Conservation (phyloP, 1,140 invertebrate genomes). For the Rhagoletis pomonella region DNA sequence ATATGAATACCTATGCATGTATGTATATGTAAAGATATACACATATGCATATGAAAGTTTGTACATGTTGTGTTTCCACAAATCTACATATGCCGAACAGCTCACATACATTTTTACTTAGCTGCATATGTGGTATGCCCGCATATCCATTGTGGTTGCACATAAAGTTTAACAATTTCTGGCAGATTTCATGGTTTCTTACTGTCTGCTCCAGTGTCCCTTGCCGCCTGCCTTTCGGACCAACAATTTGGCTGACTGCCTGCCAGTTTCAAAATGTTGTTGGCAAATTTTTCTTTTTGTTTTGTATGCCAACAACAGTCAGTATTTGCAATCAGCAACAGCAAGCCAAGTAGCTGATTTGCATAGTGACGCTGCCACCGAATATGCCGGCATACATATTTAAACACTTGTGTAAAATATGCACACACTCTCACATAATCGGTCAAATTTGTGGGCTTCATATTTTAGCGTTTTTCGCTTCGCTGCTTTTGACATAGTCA, state of each 20-base stretch:
- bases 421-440: background rate
- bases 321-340: background rate
- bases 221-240: background rate
- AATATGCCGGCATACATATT: background rate
- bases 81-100: too few species aligned
- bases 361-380: background rate
- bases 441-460: slow-evolving; percentile 44
- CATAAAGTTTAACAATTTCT: slow-evolving; percentile 26
- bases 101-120: too few species aligned
- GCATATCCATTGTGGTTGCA: background rate
- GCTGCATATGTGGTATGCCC: too few species aligned
- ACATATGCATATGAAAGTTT: too few species aligned
- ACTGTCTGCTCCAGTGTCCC: background rate
- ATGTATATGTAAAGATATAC: background rate
- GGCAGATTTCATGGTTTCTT: slow-evolving; percentile 37
- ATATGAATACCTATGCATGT: background rate
- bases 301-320: background rate
- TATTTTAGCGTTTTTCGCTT: slow-evolving; percentile 34
- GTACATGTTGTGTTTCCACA: too few species aligned
- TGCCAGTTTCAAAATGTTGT: background rate
- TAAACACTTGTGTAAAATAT: background rate
- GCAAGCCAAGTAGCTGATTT: slow-evolving; percentile 40
- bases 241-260: background rate
- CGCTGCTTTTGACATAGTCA: slow-evolving; percentile 27
- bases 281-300: background rate